Base-by-base conservation (phyloP, 2,888 invertebrate genomes). In the Cistogaster globosa region DNA sequence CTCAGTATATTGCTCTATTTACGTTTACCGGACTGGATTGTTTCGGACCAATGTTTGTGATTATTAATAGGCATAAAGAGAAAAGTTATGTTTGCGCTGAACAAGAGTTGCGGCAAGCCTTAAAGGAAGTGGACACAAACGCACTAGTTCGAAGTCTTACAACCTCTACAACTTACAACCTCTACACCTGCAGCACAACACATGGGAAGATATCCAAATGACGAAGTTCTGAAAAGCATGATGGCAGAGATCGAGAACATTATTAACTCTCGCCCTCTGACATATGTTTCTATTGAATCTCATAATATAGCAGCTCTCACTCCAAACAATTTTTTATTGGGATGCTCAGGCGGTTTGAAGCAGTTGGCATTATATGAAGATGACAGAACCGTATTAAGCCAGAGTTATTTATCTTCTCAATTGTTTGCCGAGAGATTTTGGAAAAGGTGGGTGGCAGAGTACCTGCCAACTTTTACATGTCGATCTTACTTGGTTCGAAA, bases 271-370 rank as follows among this genome's bases (percentile, higher is more conserved):
- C n/a, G n/a, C n/a, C n/a, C n/a, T n/a, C n/a, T n/a, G n/a, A n/a
- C n/a, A n/a, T 86, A 80, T 42, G 48, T 83, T 16, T 80, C 83
- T 4, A 67, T 85, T 7, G 68, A 65, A 9, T 22, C 55, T 12
- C 65, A 67, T n/a, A 57, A 72, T 0, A 69, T 69, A 9, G 85
- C 85, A 68, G 81, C 84, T 2, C 71, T 78, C 2, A 80, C 84
- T 16, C 84, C 86, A 9, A 87, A 87, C 38, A 60, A 83, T n/a
- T 85, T 86, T 20, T 45, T 84, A 14, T n/a, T 81, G 22, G 83
- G 68, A 0, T 81, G 75, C n/a, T 84, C 83, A 0, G 72, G 22
- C 36, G 82, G 82, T n/a, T 12, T 71, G 45, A 85, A 85, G 45
- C 78, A 79, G 14, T 38, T 77, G 12, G 81, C 84, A 12, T 48